Conservation (phyloP, 2,888 invertebrate genomes). For the Zhengitettix transpicula region DNA sequence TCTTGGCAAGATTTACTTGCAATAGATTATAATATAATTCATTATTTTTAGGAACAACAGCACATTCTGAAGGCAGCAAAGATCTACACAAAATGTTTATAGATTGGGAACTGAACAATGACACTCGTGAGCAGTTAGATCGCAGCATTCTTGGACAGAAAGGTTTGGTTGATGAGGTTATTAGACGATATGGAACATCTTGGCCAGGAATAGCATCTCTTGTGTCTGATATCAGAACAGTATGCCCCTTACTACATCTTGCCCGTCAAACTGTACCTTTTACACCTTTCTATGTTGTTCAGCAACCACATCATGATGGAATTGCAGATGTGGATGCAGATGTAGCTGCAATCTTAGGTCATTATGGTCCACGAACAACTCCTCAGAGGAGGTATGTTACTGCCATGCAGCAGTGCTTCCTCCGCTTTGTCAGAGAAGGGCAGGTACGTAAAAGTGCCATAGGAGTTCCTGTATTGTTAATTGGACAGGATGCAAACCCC, state of each 20-base stretch:
- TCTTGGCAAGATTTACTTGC: too few relatives aligned
- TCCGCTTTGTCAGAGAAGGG: constrained; percentile 66
- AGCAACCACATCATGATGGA: constrained; percentile 13
- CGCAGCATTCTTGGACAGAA: not conserved
- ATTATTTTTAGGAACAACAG: constrained; percentile 20
- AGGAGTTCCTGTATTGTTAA: constrained; percentile 35
- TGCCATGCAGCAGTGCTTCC: constrained; percentile 68
- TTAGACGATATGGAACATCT: constrained; percentile 42
- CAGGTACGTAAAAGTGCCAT: constrained; percentile 10
- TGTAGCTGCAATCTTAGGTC: constrained; percentile 60
- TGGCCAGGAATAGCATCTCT: constrained; percentile 49
- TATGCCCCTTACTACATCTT: constrained; percentile 58
- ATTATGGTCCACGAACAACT: constrained; percentile 51
- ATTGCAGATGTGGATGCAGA: constrained; percentile 49
- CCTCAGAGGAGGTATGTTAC: constrained; percentile 58
- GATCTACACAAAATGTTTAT: not conserved
- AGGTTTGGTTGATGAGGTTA: constrained; percentile 41
- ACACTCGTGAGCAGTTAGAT: not conserved
- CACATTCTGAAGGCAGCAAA: constrained; percentile 40
- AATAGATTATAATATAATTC: too few relatives aligned
- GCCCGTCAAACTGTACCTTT: constrained; percentile 36
- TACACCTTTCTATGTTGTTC: constrained; percentile 56
- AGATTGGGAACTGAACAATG: not conserved
- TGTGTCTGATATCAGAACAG: constrained; percentile 61
- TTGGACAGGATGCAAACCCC: constrained; percentile 53